phyloP scores from a whole-genome alignment of 2,113 vertebrate genomes.

The Hydropotes inermis region DNA sequence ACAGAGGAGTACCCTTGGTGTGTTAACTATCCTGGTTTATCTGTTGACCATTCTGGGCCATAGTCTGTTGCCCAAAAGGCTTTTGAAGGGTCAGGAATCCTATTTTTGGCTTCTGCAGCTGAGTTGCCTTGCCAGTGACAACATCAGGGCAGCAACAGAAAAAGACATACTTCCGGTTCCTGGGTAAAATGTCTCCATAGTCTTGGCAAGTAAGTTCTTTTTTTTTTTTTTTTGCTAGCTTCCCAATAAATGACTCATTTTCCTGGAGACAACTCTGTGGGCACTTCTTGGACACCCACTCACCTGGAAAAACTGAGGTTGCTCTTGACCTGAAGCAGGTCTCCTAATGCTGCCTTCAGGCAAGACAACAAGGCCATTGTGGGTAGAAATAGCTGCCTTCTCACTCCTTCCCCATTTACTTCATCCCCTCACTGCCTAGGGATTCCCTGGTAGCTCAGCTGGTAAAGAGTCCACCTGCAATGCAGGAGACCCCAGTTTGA shows the following conservation, averaged over 20 bases:
- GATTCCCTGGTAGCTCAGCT: background rate
- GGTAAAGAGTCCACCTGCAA: background rate
- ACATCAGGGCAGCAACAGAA: background rate
- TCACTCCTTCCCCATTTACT: background rate
- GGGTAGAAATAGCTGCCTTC: background rate
- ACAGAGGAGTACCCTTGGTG: background rate
- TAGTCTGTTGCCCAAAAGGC: background rate
- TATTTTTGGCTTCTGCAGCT: background rate
- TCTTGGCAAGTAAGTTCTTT: background rate
- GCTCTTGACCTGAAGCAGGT: background rate
- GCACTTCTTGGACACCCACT: constrained; percentile 32
- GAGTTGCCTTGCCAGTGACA: background rate
- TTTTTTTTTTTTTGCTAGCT: background rate
- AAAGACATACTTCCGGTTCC: background rate
- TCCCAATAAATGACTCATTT: constrained; percentile 21
- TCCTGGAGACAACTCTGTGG: background rate
- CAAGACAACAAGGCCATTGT: background rate
- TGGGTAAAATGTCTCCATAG: background rate
- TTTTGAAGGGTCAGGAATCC: background rate
- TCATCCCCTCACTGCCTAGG: background rate
- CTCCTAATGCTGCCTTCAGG: background rate
- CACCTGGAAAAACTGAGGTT: background rate
- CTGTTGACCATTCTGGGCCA: background rate
- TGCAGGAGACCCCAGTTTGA: background rate
- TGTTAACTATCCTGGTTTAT: background rate